Percentiles rank a stretch among this genome's conserved stretches.
phyloP scores from a whole-genome alignment of 1,140 invertebrate species.

The Delia radicum region DNA sequence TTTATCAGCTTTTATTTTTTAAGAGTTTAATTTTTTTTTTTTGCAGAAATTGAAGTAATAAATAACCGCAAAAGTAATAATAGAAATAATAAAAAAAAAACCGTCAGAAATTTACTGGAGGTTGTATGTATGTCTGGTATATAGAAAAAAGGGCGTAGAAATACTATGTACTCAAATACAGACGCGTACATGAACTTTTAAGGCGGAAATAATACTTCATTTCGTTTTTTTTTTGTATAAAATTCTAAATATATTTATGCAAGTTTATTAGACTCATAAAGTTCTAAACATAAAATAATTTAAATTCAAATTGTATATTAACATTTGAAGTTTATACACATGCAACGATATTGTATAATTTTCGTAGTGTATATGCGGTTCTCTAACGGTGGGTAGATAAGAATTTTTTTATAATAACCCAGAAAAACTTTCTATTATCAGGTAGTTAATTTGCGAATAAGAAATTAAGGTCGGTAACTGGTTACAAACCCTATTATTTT shows the following conservation, averaged over 20 bases:
- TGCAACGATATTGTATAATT: no score
- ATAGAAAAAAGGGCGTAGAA: neutral
- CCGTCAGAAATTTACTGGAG: neutral
- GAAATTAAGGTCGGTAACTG: no score
- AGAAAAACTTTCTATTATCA: no score
- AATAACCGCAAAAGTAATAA: constrained; percentile 1
- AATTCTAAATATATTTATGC: neutral
- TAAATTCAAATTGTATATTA: neutral
- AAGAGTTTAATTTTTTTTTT: neutral
- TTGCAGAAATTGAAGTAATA: neutral
- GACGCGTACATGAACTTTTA: neutral
- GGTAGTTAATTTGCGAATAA: no score
- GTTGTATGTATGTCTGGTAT: neutral
- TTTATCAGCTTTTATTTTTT: neutral
- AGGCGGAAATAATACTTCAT: neutral
- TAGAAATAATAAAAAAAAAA: neutral
- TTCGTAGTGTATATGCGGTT: no score
- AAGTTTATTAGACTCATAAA: neutral
- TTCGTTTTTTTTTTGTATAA: neutral
- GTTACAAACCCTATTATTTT: no score
- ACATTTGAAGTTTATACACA: neutral
- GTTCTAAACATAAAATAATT: neutral
- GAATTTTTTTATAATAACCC: neutral
- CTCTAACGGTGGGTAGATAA: neutral
- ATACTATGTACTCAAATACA: neutral